Evolutionary conservation across 1,140 invertebrate species (phyloP).

Genomic region (Drosophila insularis): DNA sequence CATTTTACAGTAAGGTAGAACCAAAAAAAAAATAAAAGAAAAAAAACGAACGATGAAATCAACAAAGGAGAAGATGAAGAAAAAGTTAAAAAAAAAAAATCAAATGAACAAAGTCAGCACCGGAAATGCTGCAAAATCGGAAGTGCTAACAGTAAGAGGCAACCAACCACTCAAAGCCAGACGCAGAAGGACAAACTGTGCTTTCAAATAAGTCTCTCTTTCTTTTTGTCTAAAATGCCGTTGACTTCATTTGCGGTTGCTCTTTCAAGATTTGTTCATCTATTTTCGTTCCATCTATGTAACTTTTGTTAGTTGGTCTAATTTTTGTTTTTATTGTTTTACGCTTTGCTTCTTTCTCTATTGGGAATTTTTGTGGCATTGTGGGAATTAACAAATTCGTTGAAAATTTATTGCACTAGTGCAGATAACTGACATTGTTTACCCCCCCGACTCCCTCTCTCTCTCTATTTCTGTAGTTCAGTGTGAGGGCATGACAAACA

Average conservation of each 20-base stretch:
- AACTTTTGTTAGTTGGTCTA: conserved; percentile 1
- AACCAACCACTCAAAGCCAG: conserved; percentile 7
- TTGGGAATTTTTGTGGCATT: conserved; percentile 12
- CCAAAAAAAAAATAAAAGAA: too few species aligned
- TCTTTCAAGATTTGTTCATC: conserved; percentile 5
- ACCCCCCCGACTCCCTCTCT: not conserved
- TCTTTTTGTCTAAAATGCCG: not conserved
- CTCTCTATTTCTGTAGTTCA: not conserved
- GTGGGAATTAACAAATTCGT: conserved; percentile 13
- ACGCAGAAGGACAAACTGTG: conserved; percentile 14
- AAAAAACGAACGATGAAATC: not conserved
- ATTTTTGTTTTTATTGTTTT: conserved; percentile 6
- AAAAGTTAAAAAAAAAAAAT: not conserved
- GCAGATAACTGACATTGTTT: conserved; percentile 32
- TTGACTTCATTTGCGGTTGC: conserved; percentile 37
- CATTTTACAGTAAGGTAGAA: not conserved
- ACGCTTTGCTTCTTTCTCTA: not conserved
- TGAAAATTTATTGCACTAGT: conserved; percentile 35
- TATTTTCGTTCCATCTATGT: not conserved
- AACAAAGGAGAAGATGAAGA: not conserved
- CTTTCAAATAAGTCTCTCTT: conserved; percentile 9
- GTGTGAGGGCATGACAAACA: conserved; percentile 21
- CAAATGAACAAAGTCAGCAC: conserved; percentile 24
- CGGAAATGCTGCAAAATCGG: conserved; percentile 61
- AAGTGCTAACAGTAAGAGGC: conserved; percentile 42